phyloP scores from a whole-genome alignment of 2,797 vertebrate species.

The Sebastes cheni region DNA sequence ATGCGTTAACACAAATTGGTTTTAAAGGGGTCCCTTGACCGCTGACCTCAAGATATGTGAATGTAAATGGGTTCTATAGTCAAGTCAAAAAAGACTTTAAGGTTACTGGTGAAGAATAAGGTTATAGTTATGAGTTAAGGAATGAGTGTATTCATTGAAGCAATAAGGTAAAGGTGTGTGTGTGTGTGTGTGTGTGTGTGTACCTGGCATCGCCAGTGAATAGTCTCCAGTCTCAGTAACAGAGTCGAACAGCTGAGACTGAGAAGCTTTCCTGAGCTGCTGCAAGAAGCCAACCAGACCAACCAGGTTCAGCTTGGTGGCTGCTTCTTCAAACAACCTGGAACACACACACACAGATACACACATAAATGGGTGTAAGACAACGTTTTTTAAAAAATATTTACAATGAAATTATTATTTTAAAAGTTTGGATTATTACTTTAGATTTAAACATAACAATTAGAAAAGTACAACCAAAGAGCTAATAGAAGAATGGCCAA shows the following conservation, averaged over 20 bases:
- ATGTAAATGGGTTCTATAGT: too few species aligned
- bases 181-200: neutral
- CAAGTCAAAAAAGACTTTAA: too few species aligned
- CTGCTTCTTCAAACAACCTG: conserved; percentile 95
- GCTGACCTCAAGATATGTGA: too few species aligned
- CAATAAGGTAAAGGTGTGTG: neutral
- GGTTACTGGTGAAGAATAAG: neutral
- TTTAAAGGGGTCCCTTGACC: too few species aligned
- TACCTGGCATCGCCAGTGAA: conserved; percentile 94
- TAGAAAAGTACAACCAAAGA: too few species aligned
- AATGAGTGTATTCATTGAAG: neutral
- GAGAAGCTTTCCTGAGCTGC: conserved; percentile 94
- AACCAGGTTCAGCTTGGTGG: conserved; percentile 91
- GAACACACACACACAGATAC: conserved; percentile 16
- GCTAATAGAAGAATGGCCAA: too few species aligned
- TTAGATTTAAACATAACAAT: too few species aligned
- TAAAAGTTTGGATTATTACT: too few species aligned
- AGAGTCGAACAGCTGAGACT: conserved; percentile 94
- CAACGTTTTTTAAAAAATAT: too few species aligned
- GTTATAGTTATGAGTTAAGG: neutral
- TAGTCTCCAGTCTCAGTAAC: conserved; percentile 93
- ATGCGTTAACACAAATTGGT: too few species aligned
- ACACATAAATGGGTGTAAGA: neutral
- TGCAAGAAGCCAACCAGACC: conserved; percentile 92
- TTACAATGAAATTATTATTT: too few species aligned